Base-by-base conservation (phyloP, 1,140 invertebrate species). In the Melanaphis sacchari region DNA sequence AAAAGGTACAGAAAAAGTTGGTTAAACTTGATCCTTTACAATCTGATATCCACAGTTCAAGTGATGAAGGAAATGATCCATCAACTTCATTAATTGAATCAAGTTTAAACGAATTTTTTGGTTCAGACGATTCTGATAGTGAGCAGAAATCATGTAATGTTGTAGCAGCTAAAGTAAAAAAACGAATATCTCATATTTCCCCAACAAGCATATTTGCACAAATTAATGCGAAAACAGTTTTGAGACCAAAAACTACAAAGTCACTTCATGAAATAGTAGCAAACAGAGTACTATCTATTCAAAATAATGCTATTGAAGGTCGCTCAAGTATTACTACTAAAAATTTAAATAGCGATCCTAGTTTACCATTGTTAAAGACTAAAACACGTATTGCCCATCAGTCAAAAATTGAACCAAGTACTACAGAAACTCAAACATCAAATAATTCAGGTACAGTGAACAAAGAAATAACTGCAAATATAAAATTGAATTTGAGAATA, bases 151-250 rank as follows among this genome's bases (percentile, higher is more conserved):
- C 26, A n/a, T 93, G 43, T 93, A 76, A 49, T 91, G 26, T 85
- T 41, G 46, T 93, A 85, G 38, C 54, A 93, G 76, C 82, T 31
- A 94, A 94, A 93, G 46, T 54, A 26, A 92, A 92, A 87, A 89
- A 91, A 87, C 82, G 93, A 76, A 94, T 88, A 82, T 91, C 93
- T 52, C 93, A 94, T 76, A 93, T 94, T 87, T 66, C 90, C 4
- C 36, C 82, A 15, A 66, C 52, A 43, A 87, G 84, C 21, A 84
- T 91, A 88, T 87, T 87, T n/a, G 18, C 93, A 18, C 87, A 92
- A 85, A 40, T 93, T 41, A 93, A 93, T 93, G 91, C 81, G 9
- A 93, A 41, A 93, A 26, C 43, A 54, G 36, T 92, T 88, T 36
- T 36, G 15, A 93, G 54, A 76, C 52, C 87, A 89, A 90, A 9